Conservation (phyloP, 2,113 vertebrate genomes). For the Buteo buteo region DNA sequence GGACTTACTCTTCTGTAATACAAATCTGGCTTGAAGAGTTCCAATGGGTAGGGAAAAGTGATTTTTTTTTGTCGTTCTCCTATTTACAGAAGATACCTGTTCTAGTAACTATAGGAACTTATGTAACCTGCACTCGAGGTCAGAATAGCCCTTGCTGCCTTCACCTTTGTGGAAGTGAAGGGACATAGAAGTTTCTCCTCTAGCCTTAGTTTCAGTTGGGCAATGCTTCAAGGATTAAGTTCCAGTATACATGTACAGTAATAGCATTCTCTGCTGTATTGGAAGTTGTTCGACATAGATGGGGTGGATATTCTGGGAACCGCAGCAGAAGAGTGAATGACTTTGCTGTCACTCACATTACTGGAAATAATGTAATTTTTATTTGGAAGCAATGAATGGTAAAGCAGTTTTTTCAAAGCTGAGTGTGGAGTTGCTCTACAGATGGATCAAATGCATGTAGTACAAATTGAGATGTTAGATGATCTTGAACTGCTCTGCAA, state of each 20-base stretch:
- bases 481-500: background rate
- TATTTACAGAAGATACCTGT: background rate
- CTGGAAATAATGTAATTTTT: background rate
- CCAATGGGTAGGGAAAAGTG: background rate
- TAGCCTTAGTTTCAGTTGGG: background rate
- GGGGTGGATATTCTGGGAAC: background rate
- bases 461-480: background rate
- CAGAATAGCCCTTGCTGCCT: background rate
- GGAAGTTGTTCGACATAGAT: background rate
- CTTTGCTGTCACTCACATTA: background rate
- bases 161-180: background rate
- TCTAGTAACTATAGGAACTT: background rate
- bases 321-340: background rate
- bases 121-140: rapidly evolving
- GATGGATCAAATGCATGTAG: background rate
- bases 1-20: background rate
- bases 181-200: background rate
- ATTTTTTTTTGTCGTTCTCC: background rate
- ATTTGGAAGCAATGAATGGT: background rate
- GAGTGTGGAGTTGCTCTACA: background rate
- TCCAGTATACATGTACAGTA: background rate
- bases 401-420: background rate
- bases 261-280: background rate
- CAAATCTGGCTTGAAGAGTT: background rate
- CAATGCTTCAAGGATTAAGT: background rate